Evolutionary conservation across 2,797 vertebrate genomes (phyloP).

Genomic region (Ciconia nigra): DNA sequence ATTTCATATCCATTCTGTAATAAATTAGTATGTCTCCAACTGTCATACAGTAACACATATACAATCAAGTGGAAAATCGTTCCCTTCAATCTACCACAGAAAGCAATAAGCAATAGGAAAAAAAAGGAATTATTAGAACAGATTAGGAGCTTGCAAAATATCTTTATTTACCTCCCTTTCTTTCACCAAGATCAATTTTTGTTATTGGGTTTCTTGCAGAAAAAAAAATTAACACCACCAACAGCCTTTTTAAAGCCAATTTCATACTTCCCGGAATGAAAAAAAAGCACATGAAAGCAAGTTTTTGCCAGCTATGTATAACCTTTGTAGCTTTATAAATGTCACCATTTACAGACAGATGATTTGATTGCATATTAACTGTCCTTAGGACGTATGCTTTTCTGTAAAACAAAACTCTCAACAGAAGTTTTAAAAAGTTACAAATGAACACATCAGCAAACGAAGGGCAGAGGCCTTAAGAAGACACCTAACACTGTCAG

Average conservation of each 20-base stretch:
- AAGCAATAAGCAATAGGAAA: neutral
- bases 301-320: neutral
- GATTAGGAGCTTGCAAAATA: neutral
- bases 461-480: neutral
- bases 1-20: neutral
- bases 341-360: neutral
- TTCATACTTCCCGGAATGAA: neutral
- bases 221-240: neutral
- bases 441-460: neutral
- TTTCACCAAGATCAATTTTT: neutral
- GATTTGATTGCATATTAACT: neutral
- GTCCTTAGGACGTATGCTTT: neutral
- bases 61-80: neutral
- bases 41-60: neutral
- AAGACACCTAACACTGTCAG: neutral
- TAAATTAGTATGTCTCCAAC: neutral
- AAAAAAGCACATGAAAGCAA: neutral
- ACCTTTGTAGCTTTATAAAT: neutral
- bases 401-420: neutral
- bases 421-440: neutral
- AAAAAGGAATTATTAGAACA: neutral
- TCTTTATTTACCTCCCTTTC: neutral
- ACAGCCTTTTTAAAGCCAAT: neutral
- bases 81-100: neutral
- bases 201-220: neutral